These are phyloP conservation scores for Lutjanus erythropterus DNA, from an alignment of 2,113 vertebrate species.

Conservation along the genomic window DNA sequence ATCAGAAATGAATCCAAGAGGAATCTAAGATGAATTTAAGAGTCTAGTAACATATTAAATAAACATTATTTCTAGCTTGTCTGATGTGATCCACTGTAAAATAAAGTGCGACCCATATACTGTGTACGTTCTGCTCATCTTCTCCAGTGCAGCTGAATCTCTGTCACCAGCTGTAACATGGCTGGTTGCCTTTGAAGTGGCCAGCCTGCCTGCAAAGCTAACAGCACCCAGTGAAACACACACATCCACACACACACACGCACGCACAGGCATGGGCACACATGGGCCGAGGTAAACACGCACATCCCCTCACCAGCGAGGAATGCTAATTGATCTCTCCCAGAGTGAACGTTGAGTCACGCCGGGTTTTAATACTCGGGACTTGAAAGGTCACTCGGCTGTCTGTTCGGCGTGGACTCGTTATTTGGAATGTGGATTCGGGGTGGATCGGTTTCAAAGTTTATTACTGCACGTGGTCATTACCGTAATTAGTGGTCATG, in stretches of 20 bases:
- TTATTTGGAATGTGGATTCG: neutral
- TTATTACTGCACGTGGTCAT: neutral
- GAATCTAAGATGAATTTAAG: too few species aligned
- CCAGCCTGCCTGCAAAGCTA: conserved; percentile 29
- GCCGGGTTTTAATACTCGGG: conserved; percentile 19
- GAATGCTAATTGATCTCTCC: conserved; percentile 63
- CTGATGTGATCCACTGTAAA: too few species aligned
- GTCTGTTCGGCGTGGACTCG: conserved; percentile 5
- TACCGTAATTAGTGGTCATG: neutral
- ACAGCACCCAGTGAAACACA: conserved; percentile 35
- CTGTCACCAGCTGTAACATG: conserved; percentile 46
- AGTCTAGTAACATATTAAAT: too few species aligned
- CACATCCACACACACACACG: conserved; percentile 14
- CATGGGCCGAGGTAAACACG: conserved; percentile 42
- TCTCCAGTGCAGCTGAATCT: conserved; percentile 46
- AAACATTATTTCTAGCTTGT: too few species aligned
- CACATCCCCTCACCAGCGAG: conserved; percentile 42
- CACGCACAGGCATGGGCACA: too few species aligned
- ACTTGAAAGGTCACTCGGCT: conserved; percentile 15
- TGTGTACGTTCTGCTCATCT: conserved; percentile 22
- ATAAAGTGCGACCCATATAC: neutral
- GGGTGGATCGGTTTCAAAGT: conserved; percentile 18
- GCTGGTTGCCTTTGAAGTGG: conserved; percentile 62
- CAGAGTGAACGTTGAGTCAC: conserved; percentile 42
- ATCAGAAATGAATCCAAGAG: too few species aligned